Conservation (phyloP, 23 tunicate genomes). For the Aplidium turbinatum region DNA sequence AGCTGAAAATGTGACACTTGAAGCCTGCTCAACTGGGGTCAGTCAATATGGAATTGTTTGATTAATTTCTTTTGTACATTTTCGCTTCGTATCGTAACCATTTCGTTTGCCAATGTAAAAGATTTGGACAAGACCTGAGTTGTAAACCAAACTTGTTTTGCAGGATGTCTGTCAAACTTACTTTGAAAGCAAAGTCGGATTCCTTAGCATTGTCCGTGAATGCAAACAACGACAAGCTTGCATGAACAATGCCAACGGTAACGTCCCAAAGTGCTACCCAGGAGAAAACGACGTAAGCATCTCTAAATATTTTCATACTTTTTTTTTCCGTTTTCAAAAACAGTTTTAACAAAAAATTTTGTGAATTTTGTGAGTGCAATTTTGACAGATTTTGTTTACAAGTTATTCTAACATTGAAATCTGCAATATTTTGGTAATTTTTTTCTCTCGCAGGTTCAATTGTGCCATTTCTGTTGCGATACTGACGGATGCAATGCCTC, state of each 20-base stretch:
- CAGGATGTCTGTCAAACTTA: conserved; percentile 52
- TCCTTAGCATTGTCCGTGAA: not conserved
- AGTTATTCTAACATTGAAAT: no score
- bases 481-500: conserved; percentile 4
- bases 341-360: not conserved
- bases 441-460: conserved; percentile 24
- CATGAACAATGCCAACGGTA: conserved; percentile 7
- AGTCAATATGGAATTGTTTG: not conserved
- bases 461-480: conserved; percentile 51
- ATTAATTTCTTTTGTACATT: not conserved
- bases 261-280: conserved; percentile 46
- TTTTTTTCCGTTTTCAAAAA: not conserved
- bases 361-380: no score
- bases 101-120: not conserved
- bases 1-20: no score
- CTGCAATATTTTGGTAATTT: no score
- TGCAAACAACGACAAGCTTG: conserved; percentile 38
- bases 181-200: conserved; percentile 9
- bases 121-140: not conserved
- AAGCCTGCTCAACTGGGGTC: no score
- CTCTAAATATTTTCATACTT: not conserved
- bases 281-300: conserved; percentile 30
- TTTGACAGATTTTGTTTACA: no score
- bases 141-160: not conserved
- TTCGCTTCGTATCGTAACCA: not conserved